phyloP scores from a whole-genome alignment of 2,113 vertebrate genomes.

The Salvelinus alpinus region DNA sequence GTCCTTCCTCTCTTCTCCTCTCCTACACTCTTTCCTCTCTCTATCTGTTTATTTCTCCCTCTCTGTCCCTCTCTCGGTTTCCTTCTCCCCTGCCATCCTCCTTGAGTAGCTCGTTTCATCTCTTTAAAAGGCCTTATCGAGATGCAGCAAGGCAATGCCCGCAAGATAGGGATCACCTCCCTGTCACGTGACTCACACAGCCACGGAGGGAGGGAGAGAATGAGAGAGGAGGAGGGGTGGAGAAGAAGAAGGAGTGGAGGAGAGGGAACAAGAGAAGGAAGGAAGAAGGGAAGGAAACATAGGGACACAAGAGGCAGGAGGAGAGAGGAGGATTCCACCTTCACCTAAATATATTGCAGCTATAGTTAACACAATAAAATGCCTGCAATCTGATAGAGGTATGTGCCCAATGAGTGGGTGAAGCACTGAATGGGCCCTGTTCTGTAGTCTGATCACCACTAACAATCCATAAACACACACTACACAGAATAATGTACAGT shows the following conservation, averaged over 20 bases:
- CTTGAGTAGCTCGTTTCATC: background rate
- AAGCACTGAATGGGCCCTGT: background rate
- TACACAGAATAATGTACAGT: constrained; percentile 2
- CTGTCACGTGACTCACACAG: constrained; percentile 35
- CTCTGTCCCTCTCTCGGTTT: background rate
- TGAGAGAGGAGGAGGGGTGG: background rate
- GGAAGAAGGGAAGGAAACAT: background rate
- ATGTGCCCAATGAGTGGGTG: constrained; percentile 5
- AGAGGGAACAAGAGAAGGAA: background rate
- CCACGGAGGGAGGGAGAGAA: background rate
- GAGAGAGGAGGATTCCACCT: constrained; percentile 21
- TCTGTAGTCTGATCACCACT: constrained; percentile 30
- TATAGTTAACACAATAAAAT: constrained; percentile 21
- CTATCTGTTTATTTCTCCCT: background rate
- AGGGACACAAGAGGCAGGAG: background rate
- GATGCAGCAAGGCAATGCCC: constrained; percentile 25
- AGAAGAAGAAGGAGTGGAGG: background rate
- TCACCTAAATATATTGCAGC: constrained; percentile 25
- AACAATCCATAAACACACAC: constrained; percentile 31
- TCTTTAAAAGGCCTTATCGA: constrained; percentile 39
- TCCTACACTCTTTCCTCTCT: background rate
- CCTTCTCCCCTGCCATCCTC: background rate
- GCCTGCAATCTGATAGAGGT: constrained; percentile 40
- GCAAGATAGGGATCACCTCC: constrained; percentile 55
- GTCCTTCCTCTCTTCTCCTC: background rate